Evolutionary conservation across 2,797 vertebrate species (phyloP), one percentile per base, ranked within the genome.

Genomic region (Enteromius viviparus): DNA sequence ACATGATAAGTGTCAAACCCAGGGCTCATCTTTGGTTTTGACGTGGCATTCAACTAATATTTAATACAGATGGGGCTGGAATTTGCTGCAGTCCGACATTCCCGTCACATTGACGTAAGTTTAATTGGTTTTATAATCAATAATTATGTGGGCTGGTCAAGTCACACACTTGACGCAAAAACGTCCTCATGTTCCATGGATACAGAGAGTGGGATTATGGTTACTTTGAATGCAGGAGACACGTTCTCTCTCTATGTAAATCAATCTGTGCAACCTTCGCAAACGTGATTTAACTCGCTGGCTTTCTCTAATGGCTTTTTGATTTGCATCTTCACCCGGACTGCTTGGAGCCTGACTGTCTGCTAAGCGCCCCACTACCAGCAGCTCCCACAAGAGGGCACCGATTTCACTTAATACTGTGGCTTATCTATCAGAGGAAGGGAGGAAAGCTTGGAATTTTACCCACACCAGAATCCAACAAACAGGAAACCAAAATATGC

Each of bases 271-370:
- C 87, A 81, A 86, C 90, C 89, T 89, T 91, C 91, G 78, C 85
- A 88, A 88, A 90, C 88, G 89, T 88, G 91, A 91, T 92, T 91
- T 83, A 87, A 88, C 85, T 89, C 80, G 82, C 91, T 89, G 34
- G 78, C 76, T 89, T 80, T 71, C 89, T 91, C 91, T 92, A 93
- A 93, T 92, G 88, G 86, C 34, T 85, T 92, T 91, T 90, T 92
- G 91, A 92, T 92, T 91, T 87, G 87, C 85, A 82, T 83, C 79
- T 74, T 87, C 42, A 79, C 87, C 88, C 87, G 89, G 88, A 88
- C 89, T 86, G 85, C 88, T 85, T 68, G 90, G 87, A 89, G 88
- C 86, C 86, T 0, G 64, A 21, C 40, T 75, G 78, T 78, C 17
- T 64, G 89, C 62, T 70, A 4, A 42, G 4, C 3, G 11, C 49